Percentiles rank a stretch among this genome's conserved stretches.
These are phyloP conservation scores for Boleophthalmus pectinirostris DNA, from an alignment of 2,113 vertebrate species.

Conservation along the genomic window DNA sequence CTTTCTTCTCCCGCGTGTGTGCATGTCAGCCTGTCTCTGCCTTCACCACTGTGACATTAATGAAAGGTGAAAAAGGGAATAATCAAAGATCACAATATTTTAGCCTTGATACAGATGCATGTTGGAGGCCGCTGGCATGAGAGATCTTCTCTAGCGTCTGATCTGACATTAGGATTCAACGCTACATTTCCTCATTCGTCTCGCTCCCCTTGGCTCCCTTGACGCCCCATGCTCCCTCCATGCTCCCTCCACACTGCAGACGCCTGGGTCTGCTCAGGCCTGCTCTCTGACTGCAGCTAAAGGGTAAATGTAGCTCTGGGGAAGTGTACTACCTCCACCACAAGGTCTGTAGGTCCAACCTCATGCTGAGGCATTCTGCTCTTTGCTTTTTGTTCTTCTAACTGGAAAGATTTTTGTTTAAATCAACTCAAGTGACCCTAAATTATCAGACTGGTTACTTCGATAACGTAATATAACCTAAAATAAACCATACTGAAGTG, in stretches of 20 bases:
- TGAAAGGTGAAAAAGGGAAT: constrained; percentile 72
- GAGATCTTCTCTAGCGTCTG: constrained; percentile 46
- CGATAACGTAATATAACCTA: background rate
- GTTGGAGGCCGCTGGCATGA: constrained; percentile 42
- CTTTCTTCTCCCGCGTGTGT: constrained; percentile 38
- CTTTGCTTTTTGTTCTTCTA: constrained; percentile 16
- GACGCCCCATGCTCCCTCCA: background rate
- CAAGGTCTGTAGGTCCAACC: constrained; percentile 32
- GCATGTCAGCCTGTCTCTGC: constrained; percentile 39
- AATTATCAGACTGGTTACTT: background rate
- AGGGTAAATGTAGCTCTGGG: constrained; percentile 74
- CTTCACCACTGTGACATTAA: constrained; percentile 69
- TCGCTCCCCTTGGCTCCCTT: constrained; percentile 39
- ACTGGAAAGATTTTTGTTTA: constrained; percentile 37
- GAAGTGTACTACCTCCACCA: constrained; percentile 50
- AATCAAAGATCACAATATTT: constrained; percentile 76
- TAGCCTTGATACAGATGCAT: constrained; percentile 59
- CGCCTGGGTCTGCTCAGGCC: constrained; percentile 53
- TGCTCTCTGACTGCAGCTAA: constrained; percentile 61
- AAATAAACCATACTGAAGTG: background rate
- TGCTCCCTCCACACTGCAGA: background rate
- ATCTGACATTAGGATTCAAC: constrained; percentile 69
- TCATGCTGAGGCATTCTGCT: constrained; percentile 37
- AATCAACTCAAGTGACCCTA: constrained; percentile 7
- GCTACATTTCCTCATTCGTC: constrained; percentile 57